Conservation (phyloP, 1,140 invertebrate species). For the Holotrichia oblita region DNA sequence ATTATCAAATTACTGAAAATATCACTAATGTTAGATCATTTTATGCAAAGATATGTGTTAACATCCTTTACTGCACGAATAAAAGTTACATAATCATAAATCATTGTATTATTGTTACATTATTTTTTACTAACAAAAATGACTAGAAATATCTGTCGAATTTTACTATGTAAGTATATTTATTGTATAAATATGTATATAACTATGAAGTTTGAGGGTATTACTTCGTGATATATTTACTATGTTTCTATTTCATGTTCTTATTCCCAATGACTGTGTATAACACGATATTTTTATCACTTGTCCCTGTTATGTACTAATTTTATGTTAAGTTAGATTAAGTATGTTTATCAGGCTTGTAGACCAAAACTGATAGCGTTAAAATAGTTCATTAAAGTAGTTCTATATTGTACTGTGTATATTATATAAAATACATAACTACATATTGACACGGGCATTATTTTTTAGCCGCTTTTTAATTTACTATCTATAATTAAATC, state of each 20-base stretch:
- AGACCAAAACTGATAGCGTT: constrained; percentile 55
- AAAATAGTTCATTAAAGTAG: constrained; percentile 49
- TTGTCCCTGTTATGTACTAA: constrained; percentile 55
- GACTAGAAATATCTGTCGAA: constrained; percentile 5
- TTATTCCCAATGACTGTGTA: constrained; percentile 54
- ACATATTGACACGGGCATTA: constrained; percentile 30
- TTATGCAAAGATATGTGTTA: constrained; percentile 29
- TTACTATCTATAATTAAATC: too few species aligned
- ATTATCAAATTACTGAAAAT: constrained; percentile 15
- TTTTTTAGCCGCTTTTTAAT: constrained; percentile 4
- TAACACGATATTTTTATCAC: constrained; percentile 55
- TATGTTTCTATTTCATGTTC: constrained; percentile 21
- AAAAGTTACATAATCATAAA: constrained; percentile 28
- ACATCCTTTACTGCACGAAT: constrained; percentile 18
- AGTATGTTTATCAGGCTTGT: constrained; percentile 54
- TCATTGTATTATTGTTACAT: constrained; percentile 32
- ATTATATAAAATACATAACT: constrained; percentile 58
- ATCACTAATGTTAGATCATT: constrained; percentile 20
- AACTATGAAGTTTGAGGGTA: constrained; percentile 5
- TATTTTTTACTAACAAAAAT: constrained; percentile 23
- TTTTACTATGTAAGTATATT: constrained; percentile 18
- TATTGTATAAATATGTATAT: constrained; percentile 38
- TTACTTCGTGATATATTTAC: constrained; percentile 22
- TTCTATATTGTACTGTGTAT: constrained; percentile 58
- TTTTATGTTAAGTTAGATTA: constrained; percentile 50